A percentile compares a stretch with the other conserved stretches of the same genome.
Evolutionary conservation across 1,140 invertebrate species (phyloP).

Genomic region (Brachionus rotundiformis): DNA sequence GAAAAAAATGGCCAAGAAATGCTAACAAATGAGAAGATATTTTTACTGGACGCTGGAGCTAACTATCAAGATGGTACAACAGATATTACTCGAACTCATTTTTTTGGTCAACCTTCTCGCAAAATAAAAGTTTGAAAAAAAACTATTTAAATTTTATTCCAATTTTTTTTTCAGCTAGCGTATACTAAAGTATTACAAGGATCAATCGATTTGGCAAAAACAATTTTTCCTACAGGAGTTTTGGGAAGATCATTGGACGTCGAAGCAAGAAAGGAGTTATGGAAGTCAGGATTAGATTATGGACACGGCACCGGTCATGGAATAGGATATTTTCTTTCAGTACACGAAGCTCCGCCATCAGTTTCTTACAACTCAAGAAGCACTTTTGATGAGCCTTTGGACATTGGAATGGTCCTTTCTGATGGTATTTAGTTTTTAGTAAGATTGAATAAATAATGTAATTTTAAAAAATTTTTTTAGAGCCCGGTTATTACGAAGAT

Average conservation of each 20-base stretch:
- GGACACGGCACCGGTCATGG: slow-evolving; percentile 92
- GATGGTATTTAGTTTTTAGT: slow-evolving; percentile 10
- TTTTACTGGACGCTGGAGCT: slow-evolving; percentile 88
- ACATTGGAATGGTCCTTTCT: slow-evolving; percentile 50
- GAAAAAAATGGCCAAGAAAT: slow-evolving; percentile 71
- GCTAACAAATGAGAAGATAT: slow-evolving; percentile 70
- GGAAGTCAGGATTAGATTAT: slow-evolving; percentile 91
- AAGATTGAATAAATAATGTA: not conserved
- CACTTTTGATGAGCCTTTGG: slow-evolving; percentile 54
- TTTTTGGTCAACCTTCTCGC: slow-evolving; percentile 78
- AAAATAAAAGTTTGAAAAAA: slow-evolving; percentile 73
- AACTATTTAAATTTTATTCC: not conserved
- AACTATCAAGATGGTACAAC: slow-evolving; percentile 76
- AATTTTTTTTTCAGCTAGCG: not conserved
- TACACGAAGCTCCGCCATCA: slow-evolving; percentile 73
- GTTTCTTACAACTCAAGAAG: slow-evolving; percentile 6
- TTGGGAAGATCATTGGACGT: slow-evolving; percentile 79
- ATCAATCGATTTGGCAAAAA: slow-evolving; percentile 70
- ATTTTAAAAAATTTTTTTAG: slow-evolving; percentile 54
- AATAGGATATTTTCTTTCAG: slow-evolving; percentile 90
- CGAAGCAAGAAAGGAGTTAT: slow-evolving; percentile 79
- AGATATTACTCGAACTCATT: slow-evolving; percentile 87
- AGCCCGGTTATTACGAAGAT: slow-evolving; percentile 73
- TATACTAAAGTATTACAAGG: slow-evolving; percentile 88
- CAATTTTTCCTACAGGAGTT: slow-evolving; percentile 69